phyloP scores from a whole-genome alignment of 2,888 invertebrate species.

The Apotomis capreana region DNA sequence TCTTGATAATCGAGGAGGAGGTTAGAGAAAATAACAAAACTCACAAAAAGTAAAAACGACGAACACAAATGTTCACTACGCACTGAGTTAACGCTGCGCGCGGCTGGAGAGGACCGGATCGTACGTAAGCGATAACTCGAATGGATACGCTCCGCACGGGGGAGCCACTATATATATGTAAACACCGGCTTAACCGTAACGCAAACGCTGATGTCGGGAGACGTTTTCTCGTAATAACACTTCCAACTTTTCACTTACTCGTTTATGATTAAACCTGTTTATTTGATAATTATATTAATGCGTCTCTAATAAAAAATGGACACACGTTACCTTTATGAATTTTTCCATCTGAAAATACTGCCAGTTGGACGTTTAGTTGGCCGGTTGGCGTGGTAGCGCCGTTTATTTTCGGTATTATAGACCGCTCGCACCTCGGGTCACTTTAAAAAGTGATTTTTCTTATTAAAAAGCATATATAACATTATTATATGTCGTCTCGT shows the following conservation, averaged over 20 bases:
- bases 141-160: too few relatives aligned
- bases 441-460: constrained; percentile 38
- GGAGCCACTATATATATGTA: constrained; percentile 31
- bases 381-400: neutral
- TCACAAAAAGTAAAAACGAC: too few relatives aligned
- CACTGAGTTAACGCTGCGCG: too few relatives aligned
- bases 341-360: constrained; percentile 28
- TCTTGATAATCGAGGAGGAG: too few relatives aligned
- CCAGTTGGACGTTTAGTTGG: neutral
- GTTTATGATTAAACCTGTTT: constrained; percentile 32
- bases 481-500: constrained; percentile 9
- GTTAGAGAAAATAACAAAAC: too few relatives aligned
- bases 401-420: constrained; percentile 29
- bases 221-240: constrained; percentile 37
- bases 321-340: constrained; percentile 17
- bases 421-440: constrained; percentile 29
- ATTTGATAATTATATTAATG: constrained; percentile 4
- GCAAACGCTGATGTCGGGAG: constrained; percentile 19
- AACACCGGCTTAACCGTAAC: constrained; percentile 14
- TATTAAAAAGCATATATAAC: constrained; percentile 15
- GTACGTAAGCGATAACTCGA: too few relatives aligned
- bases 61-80: too few relatives aligned
- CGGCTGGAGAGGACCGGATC: too few relatives aligned
- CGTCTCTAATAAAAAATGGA: neutral
- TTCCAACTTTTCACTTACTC: constrained; percentile 38